Evolutionary conservation across 2,888 invertebrate genomes (phyloP), one percentile per base, ranked within the genome.

Genomic region (Torymus auratus): DNA sequence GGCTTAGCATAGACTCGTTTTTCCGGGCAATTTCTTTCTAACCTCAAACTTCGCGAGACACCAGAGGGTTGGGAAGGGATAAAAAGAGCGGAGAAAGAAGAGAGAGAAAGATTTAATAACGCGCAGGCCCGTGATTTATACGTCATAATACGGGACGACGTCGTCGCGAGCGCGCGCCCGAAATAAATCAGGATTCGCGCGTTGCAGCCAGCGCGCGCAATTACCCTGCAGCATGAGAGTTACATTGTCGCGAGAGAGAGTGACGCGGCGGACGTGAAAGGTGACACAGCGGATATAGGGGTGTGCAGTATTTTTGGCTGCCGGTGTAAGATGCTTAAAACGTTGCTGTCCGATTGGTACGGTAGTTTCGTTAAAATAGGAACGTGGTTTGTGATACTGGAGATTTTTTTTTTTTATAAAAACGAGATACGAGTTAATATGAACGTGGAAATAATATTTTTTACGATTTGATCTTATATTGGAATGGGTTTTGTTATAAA

Each of bases 161-260:
- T 5, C 50, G 65, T 41, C 2, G n/a, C 14, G 20, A 1, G 41
- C 41, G 41, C 7, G 53, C 68, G 50, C 67, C 41, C 14, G 50
- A 61, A 60, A 67, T 79, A 79, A 79, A 79, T 79, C 79, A 79
- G 74, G 79, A 73, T 79, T 67, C 14, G 41, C 41, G 7, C 61
- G 23, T 60, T 23, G 62, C 65, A n/a, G 7, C 1, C 1, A n/a
- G n/a, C 5, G 41, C 41, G 53, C 68, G 50, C 67, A 71, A 78
- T 78, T 71, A 78, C 60, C 58, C 14, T 7, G 56, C 15, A 20
- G 12, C 11, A 41, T 1, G 41, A 41, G 41, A 41, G 41, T 41
- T 41, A 10, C 41, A 41, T 0, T 41, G 41, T 15, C 17, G 58
- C 10, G 56, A 3, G 15, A 1, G 58, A 58, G 58, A 58, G 15